phyloP scores from a whole-genome alignment of 2,797 vertebrate species.

The Notolepis coatsorum region DNA sequence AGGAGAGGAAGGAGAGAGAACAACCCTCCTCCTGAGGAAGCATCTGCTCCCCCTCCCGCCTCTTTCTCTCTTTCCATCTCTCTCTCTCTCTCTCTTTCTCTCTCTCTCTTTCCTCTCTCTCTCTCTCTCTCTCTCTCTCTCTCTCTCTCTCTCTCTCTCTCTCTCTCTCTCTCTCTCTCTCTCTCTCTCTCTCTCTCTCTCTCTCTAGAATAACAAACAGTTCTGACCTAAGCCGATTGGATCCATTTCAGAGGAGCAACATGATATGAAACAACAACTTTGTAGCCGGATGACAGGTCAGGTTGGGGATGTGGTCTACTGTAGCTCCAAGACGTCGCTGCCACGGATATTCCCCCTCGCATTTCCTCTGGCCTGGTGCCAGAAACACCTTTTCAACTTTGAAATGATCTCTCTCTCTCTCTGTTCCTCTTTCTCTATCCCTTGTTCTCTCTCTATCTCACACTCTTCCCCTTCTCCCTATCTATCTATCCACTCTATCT shows the following conservation, averaged over 20 bases:
- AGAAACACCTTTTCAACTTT: constrained; percentile 33
- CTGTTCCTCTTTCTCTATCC: no score
- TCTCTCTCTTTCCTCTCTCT: neutral
- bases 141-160: neutral
- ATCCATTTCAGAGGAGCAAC: constrained; percentile 62
- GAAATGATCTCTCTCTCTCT: no score
- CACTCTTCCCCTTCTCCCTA: no score
- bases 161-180: constrained; percentile 4
- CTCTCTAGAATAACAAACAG: constrained; percentile 63
- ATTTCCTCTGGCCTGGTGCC: constrained; percentile 29
- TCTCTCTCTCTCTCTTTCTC: neutral
- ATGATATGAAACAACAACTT: constrained; percentile 66
- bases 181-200: constrained; percentile 15
- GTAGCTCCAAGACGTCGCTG: constrained; percentile 37
- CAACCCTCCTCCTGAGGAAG: constrained; percentile 80
- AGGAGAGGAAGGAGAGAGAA: constrained; percentile 62
- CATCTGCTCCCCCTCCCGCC: constrained; percentile 70
- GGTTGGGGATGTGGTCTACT: constrained; percentile 52
- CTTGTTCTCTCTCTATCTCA: no score
- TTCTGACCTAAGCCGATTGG: constrained; percentile 74
- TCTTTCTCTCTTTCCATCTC: constrained; percentile 47
- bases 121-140: neutral
- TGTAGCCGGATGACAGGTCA: constrained; percentile 61
- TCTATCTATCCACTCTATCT: no score
- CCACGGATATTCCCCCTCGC: constrained; percentile 13